Evolutionary conservation across 2,113 vertebrate genomes (phyloP), one percentile per base, ranked within the genome.

Genomic region (Mobula hypostoma): DNA sequence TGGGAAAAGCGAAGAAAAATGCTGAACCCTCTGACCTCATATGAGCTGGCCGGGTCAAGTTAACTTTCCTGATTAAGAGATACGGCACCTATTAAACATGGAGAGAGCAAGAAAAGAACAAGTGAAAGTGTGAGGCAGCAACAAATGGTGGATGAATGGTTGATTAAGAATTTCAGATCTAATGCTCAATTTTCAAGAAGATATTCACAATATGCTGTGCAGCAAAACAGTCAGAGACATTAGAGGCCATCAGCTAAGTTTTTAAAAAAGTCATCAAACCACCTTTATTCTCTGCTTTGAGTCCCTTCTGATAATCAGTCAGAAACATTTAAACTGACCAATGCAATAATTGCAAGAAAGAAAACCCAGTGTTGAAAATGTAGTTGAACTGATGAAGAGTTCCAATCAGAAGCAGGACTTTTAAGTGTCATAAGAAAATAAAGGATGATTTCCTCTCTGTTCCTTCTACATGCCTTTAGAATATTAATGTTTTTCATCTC

Each of bases 401-500:
- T 74, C 21, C 91, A 93, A 93, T 93, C 68, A 93, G 91, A 93
- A 74, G 48, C 91, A 93, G 91, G 40, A 93, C 24, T 72, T 56
- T 76, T 56, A 93, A 48, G 70, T 93, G 21, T 76, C 91, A 76
- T 48, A 72, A 93, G 70, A 76, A 93, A 93, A 72, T 40, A 92
- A 93, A 93, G 91, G 91, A 93, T 74, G 68, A 74, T 93, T 74
- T 93, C 91, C 91, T 76, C 91, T 56, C 9, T 9, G 24, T 93
- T 93, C 36, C 91, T 93, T 74, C 68, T 56, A 48, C 11, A 70
- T 74, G 68, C 91, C 91, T 93, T 93, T 74, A 74, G 91, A 93
- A 93, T 93, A 93, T 93, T 93, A 74, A 74, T 76, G 70, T 93
- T 93, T 56, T 74, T 74, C 70, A 93, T 74, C 91, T 93, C 91